phyloP scores from a whole-genome alignment of 2,888 invertebrate species.

The Mesochorus sp. region DNA sequence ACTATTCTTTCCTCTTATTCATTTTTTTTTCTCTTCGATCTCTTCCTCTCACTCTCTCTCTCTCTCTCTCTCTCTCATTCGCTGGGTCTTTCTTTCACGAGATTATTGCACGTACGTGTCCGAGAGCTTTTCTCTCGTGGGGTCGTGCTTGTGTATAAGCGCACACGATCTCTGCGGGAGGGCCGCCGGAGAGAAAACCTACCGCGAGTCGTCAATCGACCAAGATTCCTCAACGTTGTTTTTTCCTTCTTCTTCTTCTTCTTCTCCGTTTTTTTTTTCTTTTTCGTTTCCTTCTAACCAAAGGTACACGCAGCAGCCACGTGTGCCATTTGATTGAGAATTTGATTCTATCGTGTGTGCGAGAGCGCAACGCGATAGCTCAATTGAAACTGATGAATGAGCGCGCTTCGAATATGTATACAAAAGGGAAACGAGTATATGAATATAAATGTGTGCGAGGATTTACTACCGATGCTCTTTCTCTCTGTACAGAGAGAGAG shows the following conservation, averaged over 20 bases:
- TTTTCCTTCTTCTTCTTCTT: neutral
- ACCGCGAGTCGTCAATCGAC: conserved; percentile 57
- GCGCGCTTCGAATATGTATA: no score
- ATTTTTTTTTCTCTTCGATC: neutral
- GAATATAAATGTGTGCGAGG: neutral
- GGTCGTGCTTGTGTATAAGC: conserved; percentile 38
- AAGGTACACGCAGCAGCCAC: conserved; percentile 2
- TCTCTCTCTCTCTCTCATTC: neutral
- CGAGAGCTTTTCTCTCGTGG: conserved; percentile 25
- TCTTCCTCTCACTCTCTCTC: neutral
- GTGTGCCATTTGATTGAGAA: conserved; percentile 57
- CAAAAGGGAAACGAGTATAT: neutral
- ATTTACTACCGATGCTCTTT: no score
- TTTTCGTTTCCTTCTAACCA: neutral
- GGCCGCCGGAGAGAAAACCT: conserved; percentile 49
- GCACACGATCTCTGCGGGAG: conserved; percentile 38
- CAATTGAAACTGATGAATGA: conserved; percentile 64
- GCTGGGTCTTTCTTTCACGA: conserved; percentile 6
- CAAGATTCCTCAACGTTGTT: conserved; percentile 30
- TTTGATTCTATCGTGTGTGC: conserved; percentile 25
- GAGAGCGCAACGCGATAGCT: conserved; percentile 1
- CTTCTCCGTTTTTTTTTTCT: neutral
- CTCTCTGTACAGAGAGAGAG: neutral
- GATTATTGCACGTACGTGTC: conserved; percentile 31
- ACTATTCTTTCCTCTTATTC: conserved; percentile 11